phyloP scores from a whole-genome alignment of 2,113 vertebrate genomes.

The human region DNA sequence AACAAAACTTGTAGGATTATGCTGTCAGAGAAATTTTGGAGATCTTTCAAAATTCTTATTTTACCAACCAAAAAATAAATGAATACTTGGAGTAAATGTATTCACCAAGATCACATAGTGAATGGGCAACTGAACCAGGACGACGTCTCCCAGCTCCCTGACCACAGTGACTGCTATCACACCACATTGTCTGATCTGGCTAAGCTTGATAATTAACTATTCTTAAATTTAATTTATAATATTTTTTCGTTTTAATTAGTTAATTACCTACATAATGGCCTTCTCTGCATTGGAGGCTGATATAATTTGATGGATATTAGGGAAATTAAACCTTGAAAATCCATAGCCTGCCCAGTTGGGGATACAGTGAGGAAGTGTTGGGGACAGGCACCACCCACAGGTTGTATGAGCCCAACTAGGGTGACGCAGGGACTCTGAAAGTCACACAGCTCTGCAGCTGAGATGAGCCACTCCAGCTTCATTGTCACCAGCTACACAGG shows the following conservation, averaged over 20 bases:
- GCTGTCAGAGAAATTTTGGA: neutral
- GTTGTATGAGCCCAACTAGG: neutral
- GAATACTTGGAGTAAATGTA: neutral
- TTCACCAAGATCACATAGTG: too few species aligned
- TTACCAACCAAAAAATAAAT: neutral
- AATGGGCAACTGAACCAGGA: neutral
- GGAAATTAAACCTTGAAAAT: neutral
- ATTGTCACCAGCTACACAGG: fast-evolving
- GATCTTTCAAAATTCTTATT: neutral
- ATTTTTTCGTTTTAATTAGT: neutral
- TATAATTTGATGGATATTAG: neutral
- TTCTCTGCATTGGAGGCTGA: neutral
- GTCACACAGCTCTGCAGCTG: fast-evolving
- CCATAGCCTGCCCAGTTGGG: neutral
- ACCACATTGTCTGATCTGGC: too few species aligned
- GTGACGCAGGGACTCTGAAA: neutral
- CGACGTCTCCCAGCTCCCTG: neutral
- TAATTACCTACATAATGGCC: neutral
- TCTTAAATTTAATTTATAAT: neutral
- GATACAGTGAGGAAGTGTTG: too few species aligned
- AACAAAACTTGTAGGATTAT: neutral
- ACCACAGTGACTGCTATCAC: too few species aligned
- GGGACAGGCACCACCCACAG: too few species aligned
- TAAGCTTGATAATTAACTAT: neutral
- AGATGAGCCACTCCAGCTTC: neutral